Base-by-base conservation (phyloP, 2,797 vertebrate species). In the Zenarchopterus dispar region DNA sequence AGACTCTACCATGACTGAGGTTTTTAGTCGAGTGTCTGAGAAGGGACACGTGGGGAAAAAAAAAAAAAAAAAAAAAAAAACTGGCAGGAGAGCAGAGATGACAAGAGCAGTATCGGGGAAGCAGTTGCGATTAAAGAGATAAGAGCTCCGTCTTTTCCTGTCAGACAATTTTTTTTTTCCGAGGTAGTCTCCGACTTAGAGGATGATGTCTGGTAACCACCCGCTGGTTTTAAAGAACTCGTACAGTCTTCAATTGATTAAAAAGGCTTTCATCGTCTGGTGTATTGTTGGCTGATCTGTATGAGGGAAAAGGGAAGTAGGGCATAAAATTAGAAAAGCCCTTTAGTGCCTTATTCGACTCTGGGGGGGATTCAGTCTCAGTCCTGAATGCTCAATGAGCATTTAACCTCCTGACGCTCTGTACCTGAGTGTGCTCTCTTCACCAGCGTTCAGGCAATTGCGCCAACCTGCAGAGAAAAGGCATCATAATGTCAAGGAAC, bases 51-150 rank as follows among this genome's bases (percentile, higher is more conserved):
- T 39, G 36, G 4, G 13, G 16, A 16, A 39, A 50, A 59, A 62
- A 61, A 43, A 44, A 59, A 70, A 15, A 13, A 39, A 16, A 39
- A 50, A 59, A 62, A 61, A 43, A 44, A 59, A 70, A 46, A 28
- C 9, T 62, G 71, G 53, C 62, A 70, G 69, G 51, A 63, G 50
- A 54, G 60, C 48, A 51, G 62, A 63, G 60, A 72, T 47, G 48
- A 73, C 46, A 43, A 61, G 56, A 70, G 22, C 47, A 58, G 46
- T 67, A 52, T 36, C 16, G 68, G 6, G 47, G 58, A 62, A 54
- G 56, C 62, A 19, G 46, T 63, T 67, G 60, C 62, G 69, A 79
- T 79, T 39, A 77, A 65, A 78, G 66, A 33, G 65, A 83, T 77
- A 73, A 81, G 70, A 72, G 41, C 48, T 11, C 47, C 8, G 0